These are phyloP conservation scores for Buathra laborator DNA, from an alignment of 2,888 invertebrate species.

Conservation along the genomic window DNA sequence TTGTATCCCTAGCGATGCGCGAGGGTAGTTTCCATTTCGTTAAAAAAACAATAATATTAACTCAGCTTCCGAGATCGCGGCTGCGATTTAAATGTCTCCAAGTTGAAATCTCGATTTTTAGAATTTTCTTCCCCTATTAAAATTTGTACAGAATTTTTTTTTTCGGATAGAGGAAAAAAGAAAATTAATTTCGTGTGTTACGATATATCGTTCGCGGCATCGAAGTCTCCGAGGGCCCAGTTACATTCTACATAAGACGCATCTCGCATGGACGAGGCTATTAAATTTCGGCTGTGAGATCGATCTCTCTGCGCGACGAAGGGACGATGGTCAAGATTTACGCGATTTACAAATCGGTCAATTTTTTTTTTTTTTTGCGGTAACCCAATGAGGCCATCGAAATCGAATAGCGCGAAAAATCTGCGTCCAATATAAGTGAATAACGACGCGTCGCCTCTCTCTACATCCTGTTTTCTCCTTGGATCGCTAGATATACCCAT, in stretches of 20 bases:
- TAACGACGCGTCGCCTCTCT: conserved; percentile 18
- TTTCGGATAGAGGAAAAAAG: not conserved
- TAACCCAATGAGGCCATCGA: conserved; percentile 76
- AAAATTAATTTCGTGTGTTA: not conserved
- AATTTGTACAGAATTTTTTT: not conserved
- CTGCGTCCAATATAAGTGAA: conserved; percentile 78
- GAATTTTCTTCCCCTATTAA: not conserved
- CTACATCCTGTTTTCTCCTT: conserved; percentile 12
- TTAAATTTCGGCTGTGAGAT: not conserved
- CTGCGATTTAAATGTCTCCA: not conserved
- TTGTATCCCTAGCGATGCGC: not conserved
- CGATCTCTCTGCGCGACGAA: not conserved
- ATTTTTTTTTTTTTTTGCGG: conserved; percentile 50
- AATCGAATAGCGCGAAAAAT: conserved; percentile 73
- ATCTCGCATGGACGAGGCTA: not conserved
- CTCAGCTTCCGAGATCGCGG: conserved; percentile 5
- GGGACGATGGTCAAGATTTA: not conserved
- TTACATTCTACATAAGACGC: not conserved
- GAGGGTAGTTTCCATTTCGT: conserved; percentile 38
- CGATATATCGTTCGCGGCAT: conserved; percentile 47
- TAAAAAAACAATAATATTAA: conserved; percentile 62
- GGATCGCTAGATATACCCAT: conserved; percentile 19
- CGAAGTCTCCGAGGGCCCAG: conserved; percentile 53
- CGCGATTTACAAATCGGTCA: not conserved
- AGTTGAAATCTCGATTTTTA: not conserved